Conservation (phyloP, 2,888 invertebrate species). For the Amblyjoppa proteus region DNA sequence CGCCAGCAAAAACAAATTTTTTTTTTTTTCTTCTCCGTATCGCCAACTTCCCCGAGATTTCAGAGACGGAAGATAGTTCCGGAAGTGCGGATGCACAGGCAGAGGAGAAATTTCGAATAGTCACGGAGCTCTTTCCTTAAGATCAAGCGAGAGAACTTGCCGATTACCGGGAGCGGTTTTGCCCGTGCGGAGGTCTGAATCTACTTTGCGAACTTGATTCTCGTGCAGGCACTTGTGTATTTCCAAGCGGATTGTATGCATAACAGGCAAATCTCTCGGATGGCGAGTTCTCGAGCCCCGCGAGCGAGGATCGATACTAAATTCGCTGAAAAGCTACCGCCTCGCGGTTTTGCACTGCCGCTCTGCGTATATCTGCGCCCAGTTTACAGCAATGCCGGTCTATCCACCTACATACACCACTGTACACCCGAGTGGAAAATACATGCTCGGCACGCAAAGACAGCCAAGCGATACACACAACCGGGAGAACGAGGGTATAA, state of each 20-base stretch:
- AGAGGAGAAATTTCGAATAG: background rate
- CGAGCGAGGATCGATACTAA: constrained; percentile 34
- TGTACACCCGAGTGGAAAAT: constrained; percentile 31
- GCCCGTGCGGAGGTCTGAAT: background rate
- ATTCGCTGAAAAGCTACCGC: constrained; percentile 18
- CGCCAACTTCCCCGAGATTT: background rate
- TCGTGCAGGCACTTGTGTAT: background rate
- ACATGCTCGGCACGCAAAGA: constrained; percentile 45
- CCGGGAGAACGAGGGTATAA: constrained; percentile 30
- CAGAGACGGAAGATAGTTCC: background rate
- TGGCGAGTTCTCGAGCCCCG: background rate
- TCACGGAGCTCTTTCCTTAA: background rate
- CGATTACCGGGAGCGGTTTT: background rate
- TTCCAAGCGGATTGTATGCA: constrained; percentile 1
- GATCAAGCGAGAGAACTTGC: background rate
- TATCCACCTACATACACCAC: background rate
- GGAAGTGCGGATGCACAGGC: background rate
- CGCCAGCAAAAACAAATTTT: background rate
- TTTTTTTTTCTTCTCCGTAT: no score
- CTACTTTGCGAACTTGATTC: constrained; percentile 3
- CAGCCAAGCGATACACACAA: constrained; percentile 24
- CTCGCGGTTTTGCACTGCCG: constrained; percentile 20
- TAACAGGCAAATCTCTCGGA: background rate
- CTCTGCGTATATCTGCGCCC: background rate
- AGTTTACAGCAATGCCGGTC: background rate